phyloP scores from a whole-genome alignment of 2,113 vertebrate genomes.

The Heterotilapia buettikoferi region DNA sequence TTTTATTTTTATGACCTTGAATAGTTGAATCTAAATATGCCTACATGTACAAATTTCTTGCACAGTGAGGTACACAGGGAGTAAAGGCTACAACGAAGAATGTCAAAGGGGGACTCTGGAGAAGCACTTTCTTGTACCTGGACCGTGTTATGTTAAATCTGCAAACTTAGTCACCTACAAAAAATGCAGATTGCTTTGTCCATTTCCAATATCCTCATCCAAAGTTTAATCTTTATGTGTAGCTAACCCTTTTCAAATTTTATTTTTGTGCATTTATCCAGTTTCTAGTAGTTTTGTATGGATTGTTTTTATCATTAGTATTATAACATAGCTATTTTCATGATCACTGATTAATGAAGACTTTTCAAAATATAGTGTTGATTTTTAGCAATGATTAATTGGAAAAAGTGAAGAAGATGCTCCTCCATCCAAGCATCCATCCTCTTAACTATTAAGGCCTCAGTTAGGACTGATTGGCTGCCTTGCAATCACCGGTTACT shows the following conservation, averaged over 20 bases:
- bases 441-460: not conserved
- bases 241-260: not conserved
- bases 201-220: not conserved
- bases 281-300: not conserved
- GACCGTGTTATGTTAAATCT: not conserved
- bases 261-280: not conserved
- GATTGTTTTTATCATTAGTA: not conserved
- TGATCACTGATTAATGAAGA: not conserved
- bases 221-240: not conserved
- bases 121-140: not conserved
- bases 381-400: not conserved
- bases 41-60: not conserved
- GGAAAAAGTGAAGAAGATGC: not conserved
- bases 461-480: not conserved
- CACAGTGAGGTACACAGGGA: not conserved
- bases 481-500: not conserved
- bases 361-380: not conserved
- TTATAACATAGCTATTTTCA: not conserved
- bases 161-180: not conserved
- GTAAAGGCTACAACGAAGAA: not conserved
- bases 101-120: not conserved
- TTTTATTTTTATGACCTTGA: constrained; percentile 2
- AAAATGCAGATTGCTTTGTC: not conserved
- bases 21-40: not conserved
- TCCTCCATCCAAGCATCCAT: not conserved